Percentiles rank a stretch among this genome's conserved stretches.
Evolutionary conservation across 2,888 invertebrate genomes (phyloP).

Genomic region (Scelioninae gen. 1): DNA sequence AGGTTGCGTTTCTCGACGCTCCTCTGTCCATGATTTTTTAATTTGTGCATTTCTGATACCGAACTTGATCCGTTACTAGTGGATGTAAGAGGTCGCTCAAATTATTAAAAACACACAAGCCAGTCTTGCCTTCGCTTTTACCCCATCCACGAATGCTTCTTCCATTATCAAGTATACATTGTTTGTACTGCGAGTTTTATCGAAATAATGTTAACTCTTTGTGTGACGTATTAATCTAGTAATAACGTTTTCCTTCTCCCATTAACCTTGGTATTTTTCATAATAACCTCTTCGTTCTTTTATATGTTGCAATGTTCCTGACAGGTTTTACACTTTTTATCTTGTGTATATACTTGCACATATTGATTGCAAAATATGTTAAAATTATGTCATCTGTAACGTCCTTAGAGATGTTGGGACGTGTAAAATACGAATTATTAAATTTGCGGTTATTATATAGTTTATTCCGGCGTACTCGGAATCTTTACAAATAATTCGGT

Average conservation of each 20-base stretch:
- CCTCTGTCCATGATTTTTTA: slow-evolving; percentile 68
- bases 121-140: slow-evolving; percentile 74
- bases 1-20: slow-evolving; percentile 60
- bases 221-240: slow-evolving; percentile 68
- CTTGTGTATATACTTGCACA: too few species aligned
- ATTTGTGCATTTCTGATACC: slow-evolving; percentile 63
- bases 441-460: too few species aligned
- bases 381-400: too few species aligned
- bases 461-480: too few species aligned
- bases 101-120: slow-evolving; percentile 81
- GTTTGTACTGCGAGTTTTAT: slow-evolving; percentile 69
- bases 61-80: slow-evolving; percentile 68
- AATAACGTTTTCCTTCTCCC: slow-evolving; percentile 64
- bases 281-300: slow-evolving; percentile 69
- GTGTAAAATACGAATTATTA: too few species aligned
- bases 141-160: slow-evolving; percentile 72
- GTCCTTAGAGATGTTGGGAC: too few species aligned
- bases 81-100: slow-evolving; percentile 74
- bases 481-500: too few species aligned
- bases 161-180: slow-evolving; percentile 78
- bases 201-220: slow-evolving; percentile 69
- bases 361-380: too few species aligned
- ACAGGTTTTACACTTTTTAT: slow-evolving; percentile 46
- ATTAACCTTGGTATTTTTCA: slow-evolving; percentile 56
- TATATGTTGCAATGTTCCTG: slow-evolving; percentile 64